phyloP scores from a whole-genome alignment of 2,797 vertebrate species.

The Buphagus erythrorhynchus region DNA sequence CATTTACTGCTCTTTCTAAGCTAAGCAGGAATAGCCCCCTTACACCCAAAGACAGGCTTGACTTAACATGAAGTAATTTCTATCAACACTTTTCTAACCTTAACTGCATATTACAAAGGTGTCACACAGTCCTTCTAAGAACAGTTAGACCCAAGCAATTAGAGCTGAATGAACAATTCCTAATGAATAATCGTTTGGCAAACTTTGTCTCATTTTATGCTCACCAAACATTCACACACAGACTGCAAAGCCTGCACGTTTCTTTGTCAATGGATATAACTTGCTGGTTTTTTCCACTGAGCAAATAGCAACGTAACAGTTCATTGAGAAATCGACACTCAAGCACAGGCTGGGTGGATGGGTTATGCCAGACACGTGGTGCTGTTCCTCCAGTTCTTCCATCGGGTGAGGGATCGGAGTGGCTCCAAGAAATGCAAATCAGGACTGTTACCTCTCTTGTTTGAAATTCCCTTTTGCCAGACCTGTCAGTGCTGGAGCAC shows the following conservation, averaged over 20 bases:
- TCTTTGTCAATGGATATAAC: background rate
- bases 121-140: background rate
- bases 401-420: rapidly evolving
- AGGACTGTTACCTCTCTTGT: background rate
- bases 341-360: background rate
- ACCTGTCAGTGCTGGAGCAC: background rate
- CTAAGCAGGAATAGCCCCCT: background rate
- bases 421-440: background rate
- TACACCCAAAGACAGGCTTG: background rate
- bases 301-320: background rate
- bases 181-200: conserved; percentile 12
- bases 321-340: background rate
- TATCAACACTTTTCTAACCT: background rate
- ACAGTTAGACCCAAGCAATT: conserved; percentile 6
- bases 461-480: background rate
- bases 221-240: background rate
- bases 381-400: background rate
- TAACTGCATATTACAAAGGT: background rate
- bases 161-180: conserved; percentile 34
- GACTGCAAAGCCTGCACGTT: background rate
- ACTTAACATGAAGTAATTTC: background rate
- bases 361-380: background rate
- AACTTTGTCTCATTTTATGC: background rate
- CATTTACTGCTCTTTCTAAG: background rate
- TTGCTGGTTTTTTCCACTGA: background rate